These are phyloP conservation scores for Hydrochoerus hydrochaeris DNA, from an alignment of 2,113 vertebrate species.

Conservation along the genomic window DNA sequence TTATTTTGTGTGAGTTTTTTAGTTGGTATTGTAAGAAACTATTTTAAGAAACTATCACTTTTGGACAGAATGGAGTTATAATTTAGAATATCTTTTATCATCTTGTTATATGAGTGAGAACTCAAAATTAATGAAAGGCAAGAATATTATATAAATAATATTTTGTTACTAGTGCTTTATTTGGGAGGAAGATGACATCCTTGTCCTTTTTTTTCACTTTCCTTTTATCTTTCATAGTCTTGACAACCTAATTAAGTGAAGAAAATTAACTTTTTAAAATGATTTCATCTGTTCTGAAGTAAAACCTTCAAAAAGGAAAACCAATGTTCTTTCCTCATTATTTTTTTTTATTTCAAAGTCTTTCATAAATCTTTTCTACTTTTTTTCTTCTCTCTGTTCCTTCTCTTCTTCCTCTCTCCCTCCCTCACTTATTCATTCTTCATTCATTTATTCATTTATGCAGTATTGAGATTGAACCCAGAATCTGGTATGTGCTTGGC, in stretches of 20 bases:
- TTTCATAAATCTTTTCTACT: neutral
- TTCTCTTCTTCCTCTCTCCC: neutral
- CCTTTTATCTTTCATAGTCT: neutral
- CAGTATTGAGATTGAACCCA: neutral
- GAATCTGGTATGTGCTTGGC: neutral
- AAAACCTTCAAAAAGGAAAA: slow-evolving; percentile 38
- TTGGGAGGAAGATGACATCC: neutral
- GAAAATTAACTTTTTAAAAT: neutral
- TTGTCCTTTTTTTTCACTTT: neutral
- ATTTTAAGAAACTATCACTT: neutral
- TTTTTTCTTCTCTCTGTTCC: neutral
- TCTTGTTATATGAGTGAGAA: slow-evolving; percentile 30
- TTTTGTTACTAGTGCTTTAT: neutral
- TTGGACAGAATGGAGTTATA: neutral
- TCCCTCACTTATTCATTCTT: too few species aligned
- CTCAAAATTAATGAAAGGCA: neutral
- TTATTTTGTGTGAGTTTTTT: slow-evolving; percentile 21
- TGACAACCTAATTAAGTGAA: neutral
- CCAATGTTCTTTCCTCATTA: neutral
- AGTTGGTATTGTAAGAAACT: neutral
- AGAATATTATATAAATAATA: neutral
- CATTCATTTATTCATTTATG: neutral
- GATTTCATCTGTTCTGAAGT: slow-evolving; percentile 11
- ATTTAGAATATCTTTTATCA: neutral
- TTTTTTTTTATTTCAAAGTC: neutral